Conservation (phyloP, 2,888 invertebrate species). For the Polyommatus iphigenia region DNA sequence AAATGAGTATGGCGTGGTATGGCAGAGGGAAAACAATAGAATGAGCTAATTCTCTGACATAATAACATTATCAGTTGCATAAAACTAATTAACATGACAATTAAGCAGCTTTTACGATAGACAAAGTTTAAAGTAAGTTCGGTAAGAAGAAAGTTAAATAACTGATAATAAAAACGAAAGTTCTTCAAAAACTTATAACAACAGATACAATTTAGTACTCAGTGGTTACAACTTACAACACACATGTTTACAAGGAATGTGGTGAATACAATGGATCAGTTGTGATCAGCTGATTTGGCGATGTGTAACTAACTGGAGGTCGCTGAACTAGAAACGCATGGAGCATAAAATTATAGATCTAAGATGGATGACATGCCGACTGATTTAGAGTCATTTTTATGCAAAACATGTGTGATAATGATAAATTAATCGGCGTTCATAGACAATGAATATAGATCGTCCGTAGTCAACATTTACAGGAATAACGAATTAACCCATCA, state of each 20-base stretch:
- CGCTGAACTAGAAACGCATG: conserved; percentile 40
- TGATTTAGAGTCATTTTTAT: conserved; percentile 7
- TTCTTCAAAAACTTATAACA: neutral
- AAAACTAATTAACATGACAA: neutral
- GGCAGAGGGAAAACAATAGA: too few relatives aligned
- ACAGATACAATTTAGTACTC: neutral
- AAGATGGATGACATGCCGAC: conserved; percentile 6
- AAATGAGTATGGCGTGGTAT: too few relatives aligned
- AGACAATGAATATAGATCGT: neutral
- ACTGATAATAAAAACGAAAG: conserved; percentile 12
- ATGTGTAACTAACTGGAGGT: conserved; percentile 40
- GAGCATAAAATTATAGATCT: conserved; percentile 32
- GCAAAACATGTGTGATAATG: neutral
- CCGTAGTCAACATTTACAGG: neutral
- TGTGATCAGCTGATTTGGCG: conserved; percentile 40
- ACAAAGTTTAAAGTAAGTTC: neutral
- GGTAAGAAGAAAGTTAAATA: neutral
- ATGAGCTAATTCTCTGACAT: too few relatives aligned
- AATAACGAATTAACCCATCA: too few relatives aligned
- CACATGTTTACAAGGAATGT: neutral
- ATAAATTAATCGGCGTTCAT: neutral
- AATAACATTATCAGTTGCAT: too few relatives aligned
- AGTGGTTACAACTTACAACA: neutral
- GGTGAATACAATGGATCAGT: conserved; percentile 35
- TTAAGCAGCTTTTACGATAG: neutral